Evolutionary conservation across 2,888 invertebrate genomes (phyloP).

Genomic region (Lycaena phlaeas): DNA sequence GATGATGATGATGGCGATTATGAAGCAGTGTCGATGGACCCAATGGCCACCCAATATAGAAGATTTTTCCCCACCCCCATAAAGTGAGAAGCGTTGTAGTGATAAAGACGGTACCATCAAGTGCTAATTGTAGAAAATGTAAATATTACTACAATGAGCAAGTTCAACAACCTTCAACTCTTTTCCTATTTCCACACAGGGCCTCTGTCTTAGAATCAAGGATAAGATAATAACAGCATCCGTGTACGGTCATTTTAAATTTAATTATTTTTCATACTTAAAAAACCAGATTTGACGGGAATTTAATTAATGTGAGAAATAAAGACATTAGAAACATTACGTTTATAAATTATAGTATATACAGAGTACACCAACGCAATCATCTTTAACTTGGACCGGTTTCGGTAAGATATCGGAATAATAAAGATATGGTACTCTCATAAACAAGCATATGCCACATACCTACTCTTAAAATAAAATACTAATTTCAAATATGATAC

Average conservation of each 20-base stretch:
- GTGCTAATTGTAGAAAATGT: too few species aligned
- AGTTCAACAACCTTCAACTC: not conserved
- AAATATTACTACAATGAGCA: too few species aligned
- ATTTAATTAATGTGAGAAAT: slow-evolving; percentile 28
- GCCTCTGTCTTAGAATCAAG: not conserved
- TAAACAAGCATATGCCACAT: slow-evolving; percentile 67
- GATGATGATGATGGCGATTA: too few species aligned
- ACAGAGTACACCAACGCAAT: slow-evolving; percentile 39
- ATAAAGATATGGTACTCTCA: slow-evolving; percentile 56
- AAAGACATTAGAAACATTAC: slow-evolving; percentile 15
- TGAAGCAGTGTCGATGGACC: too few species aligned
- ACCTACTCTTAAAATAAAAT: slow-evolving; percentile 62
- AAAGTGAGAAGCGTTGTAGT: too few species aligned
- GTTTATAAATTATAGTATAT: slow-evolving; percentile 15
- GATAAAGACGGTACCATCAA: too few species aligned
- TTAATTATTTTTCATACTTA: slow-evolving; percentile 6
- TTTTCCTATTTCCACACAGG: not conserved
- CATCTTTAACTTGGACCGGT: slow-evolving; percentile 49
- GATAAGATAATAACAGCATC: slow-evolving; percentile 12
- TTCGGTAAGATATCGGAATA: slow-evolving; percentile 43
- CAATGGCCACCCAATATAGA: too few species aligned
- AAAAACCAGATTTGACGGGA: slow-evolving; percentile 11
- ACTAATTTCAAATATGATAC: slow-evolving; percentile 32
- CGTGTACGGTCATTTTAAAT: slow-evolving; percentile 14
- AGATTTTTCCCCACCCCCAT: too few species aligned